Conservation (phyloP, 2,797 vertebrate species). For the Syndactyla subalaris region DNA sequence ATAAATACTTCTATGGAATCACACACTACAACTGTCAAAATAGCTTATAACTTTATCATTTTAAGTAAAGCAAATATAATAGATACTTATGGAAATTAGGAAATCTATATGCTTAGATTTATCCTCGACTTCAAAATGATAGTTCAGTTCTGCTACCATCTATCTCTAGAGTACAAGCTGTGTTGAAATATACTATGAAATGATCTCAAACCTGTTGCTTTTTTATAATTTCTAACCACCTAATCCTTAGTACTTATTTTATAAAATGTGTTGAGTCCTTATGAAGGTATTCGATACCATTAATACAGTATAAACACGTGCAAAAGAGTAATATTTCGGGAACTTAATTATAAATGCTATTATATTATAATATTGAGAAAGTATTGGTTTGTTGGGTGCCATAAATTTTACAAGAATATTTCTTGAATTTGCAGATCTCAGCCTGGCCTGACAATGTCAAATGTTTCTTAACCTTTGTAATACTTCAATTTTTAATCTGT, state of each 20-base stretch:
- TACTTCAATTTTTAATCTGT: neutral
- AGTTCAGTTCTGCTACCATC: neutral
- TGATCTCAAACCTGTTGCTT: neutral
- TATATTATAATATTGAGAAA: neutral
- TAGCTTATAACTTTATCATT: conserved; percentile 9
- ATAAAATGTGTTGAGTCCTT: neutral
- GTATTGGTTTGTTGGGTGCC: neutral
- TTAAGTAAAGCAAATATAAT: neutral
- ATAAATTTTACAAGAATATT: neutral
- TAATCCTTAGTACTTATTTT: neutral
- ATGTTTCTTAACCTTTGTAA: neutral
- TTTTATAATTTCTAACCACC: neutral
- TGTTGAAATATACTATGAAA: neutral
- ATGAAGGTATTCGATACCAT: neutral
- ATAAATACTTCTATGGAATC: conserved; percentile 43
- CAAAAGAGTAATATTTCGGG: neutral
- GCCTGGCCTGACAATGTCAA: neutral
- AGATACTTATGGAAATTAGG: neutral
- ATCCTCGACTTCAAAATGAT: neutral
- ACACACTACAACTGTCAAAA: conserved; percentile 23
- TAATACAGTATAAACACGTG: neutral
- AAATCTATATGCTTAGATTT: neutral
- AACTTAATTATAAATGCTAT: neutral
- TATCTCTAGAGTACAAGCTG: neutral
- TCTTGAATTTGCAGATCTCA: neutral